Conservation (phyloP, 2,113 vertebrate species). For the Sinocyclocheilus rhinocerous region DNA sequence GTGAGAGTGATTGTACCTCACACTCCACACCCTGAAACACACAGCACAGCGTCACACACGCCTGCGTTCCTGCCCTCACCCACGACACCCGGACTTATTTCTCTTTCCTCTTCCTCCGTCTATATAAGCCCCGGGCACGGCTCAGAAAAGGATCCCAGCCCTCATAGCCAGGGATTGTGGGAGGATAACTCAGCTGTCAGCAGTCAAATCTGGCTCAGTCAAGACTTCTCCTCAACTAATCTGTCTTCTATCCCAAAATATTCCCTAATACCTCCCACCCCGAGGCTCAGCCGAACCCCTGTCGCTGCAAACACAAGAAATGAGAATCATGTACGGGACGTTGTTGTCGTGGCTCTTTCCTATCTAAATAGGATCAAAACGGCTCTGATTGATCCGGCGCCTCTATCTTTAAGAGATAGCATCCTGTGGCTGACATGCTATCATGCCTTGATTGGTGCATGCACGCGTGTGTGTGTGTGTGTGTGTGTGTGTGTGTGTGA, state of each 20-base stretch:
- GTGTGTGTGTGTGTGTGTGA: background rate
- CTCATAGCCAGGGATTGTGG: conserved; percentile 74
- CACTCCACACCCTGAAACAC: conserved; percentile 90
- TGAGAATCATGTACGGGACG: conserved; percentile 19
- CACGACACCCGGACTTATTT: background rate
- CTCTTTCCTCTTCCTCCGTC: conserved; percentile 37
- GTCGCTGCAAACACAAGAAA: conserved; percentile 56
- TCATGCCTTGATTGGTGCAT: conserved; percentile 30
- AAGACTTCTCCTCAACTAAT: conserved; percentile 75
- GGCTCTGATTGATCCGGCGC: conserved; percentile 45
- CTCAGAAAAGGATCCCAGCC: conserved; percentile 69
- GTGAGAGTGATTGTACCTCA: conserved; percentile 97
- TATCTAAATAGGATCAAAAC: conserved; percentile 63
- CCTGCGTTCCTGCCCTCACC: background rate
- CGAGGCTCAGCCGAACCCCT: conserved; percentile 66
- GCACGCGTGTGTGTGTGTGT: background rate
- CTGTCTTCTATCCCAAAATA: conserved; percentile 76
- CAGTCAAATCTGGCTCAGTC: conserved; percentile 77
- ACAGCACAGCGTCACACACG: background rate
- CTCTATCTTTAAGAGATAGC: conserved; percentile 47
- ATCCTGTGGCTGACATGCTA: conserved; percentile 50
- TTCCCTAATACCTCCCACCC: conserved; percentile 76
- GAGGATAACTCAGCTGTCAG: conserved; percentile 78
- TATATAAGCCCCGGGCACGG: conserved; percentile 65
- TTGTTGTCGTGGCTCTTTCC: conserved; percentile 38